A percentile compares a stretch with the other conserved stretches of the same genome.
Conservation (phyloP, 30 jellyfish, hydroid and myxozoan genomes). For the Hydra vulgaris region DNA sequence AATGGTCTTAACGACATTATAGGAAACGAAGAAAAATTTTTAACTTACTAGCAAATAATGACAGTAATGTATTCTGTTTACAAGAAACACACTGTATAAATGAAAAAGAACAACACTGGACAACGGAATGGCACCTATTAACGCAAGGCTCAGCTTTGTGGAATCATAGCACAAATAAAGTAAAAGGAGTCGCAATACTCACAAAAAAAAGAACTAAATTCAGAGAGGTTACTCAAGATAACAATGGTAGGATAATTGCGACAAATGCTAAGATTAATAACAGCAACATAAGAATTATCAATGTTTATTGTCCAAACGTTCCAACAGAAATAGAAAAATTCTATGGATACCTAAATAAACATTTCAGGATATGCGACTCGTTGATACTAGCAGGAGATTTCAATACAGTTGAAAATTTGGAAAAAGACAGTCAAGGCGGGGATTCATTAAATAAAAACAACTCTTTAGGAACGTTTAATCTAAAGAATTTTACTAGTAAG, state of each 20-base stretch:
- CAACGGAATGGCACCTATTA: neutral
- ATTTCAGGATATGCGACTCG: neutral
- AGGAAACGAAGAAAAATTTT: neutral
- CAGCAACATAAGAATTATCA: neutral
- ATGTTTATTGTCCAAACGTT: neutral
- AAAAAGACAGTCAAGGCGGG: neutral
- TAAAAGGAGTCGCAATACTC: neutral
- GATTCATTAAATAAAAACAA: neutral
- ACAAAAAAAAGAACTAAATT: too few species aligned
- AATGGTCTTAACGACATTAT: neutral
- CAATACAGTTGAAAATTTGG: neutral
- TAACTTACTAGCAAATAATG: neutral
- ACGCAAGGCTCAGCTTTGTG: neutral
- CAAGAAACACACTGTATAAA: neutral
- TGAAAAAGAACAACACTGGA: neutral
- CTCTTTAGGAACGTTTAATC: neutral
- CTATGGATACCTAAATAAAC: neutral
- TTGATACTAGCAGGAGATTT: neutral
- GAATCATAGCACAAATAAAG: neutral
- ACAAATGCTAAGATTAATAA: neutral
- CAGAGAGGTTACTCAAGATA: neutral
- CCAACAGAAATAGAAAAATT: neutral
- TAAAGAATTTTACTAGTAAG: too few species aligned
- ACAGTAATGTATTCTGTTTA: neutral
- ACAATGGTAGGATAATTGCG: neutral